Percentiles rank a stretch among this genome's conserved stretches.
Conservation (phyloP, 2,113 vertebrate genomes). For the Anoplopoma fimbria region DNA sequence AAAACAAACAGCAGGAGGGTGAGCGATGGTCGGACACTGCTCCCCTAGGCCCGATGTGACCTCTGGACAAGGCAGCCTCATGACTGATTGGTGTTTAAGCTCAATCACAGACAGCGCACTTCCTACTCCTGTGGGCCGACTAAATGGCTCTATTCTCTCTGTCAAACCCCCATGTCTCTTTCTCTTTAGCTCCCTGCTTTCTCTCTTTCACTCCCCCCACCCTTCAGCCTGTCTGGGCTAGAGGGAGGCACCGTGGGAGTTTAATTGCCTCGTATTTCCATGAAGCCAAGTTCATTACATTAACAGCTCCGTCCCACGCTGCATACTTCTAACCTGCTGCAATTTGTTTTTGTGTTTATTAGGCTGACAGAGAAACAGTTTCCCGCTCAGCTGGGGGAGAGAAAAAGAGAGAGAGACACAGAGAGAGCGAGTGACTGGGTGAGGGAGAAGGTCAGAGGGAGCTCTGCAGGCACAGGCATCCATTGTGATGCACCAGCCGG, state of each 20-base stretch:
- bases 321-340: constrained; percentile 84
- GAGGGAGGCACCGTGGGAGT: constrained; percentile 82
- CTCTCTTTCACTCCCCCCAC: constrained; percentile 16
- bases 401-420: neutral
- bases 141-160: constrained; percentile 80
- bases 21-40: constrained; percentile 66
- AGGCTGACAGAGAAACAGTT: constrained; percentile 67
- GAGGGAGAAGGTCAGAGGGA: constrained; percentile 76
- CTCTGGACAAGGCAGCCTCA: constrained; percentile 60
- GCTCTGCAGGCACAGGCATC: constrained; percentile 61
- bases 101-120: constrained; percentile 76
- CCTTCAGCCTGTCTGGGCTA: constrained; percentile 66
- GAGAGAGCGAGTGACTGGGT: constrained; percentile 16
- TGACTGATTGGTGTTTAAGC: constrained; percentile 78
- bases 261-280: constrained; percentile 85
- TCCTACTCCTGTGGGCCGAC: constrained; percentile 74
- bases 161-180: constrained; percentile 21
- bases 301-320: constrained; percentile 81
- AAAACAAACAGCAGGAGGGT: constrained; percentile 76
- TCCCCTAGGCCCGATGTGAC: constrained; percentile 59
- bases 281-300: constrained; percentile 81
- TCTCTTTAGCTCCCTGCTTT: constrained; percentile 21
- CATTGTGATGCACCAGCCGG: constrained; percentile 72
- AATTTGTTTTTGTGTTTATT: constrained; percentile 85
- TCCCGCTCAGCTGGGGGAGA: constrained; percentile 48